Conservation (phyloP, 1,140 invertebrate species). For the Ridgeia piscesae region DNA sequence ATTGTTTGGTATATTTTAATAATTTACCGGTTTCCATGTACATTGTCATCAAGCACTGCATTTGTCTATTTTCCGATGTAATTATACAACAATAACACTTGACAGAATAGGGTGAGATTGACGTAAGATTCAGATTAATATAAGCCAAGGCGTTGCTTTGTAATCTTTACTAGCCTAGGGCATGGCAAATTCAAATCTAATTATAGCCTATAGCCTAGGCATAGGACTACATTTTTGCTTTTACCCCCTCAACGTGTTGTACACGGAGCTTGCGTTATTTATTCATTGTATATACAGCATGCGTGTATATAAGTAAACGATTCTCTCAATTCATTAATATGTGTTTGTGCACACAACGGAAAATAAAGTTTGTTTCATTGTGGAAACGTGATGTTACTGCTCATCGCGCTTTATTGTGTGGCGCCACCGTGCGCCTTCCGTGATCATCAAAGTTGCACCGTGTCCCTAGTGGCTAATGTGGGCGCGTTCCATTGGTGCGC, state of each 20-base stretch:
- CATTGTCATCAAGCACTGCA: not conserved
- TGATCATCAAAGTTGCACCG: no score
- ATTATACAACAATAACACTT: not conserved
- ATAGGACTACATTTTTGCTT: not conserved
- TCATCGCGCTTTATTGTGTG: not conserved
- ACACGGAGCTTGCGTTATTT: not conserved
- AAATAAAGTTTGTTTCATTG: not conserved
- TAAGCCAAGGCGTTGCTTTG: no score
- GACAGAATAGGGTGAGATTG: no score
- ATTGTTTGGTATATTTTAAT: not conserved
- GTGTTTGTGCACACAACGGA: not conserved
- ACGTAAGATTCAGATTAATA: no score
- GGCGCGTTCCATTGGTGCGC: no score
- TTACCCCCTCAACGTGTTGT: not conserved
- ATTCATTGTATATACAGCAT: not conserved
- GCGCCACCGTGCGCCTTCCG: no score
- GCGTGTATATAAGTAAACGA: not conserved
- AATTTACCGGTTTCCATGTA: not conserved
- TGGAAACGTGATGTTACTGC: not conserved
- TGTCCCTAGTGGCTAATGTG: no score
- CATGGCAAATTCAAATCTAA: no score
- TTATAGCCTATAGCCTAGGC: no score
- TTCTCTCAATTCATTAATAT: not conserved
- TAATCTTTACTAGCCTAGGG: no score
- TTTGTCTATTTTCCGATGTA: not conserved